Percentiles rank a stretch among this genome's conserved stretches.
Evolutionary conservation across 2,113 vertebrate genomes (phyloP).

Genomic region (Cacatua alba): DNA sequence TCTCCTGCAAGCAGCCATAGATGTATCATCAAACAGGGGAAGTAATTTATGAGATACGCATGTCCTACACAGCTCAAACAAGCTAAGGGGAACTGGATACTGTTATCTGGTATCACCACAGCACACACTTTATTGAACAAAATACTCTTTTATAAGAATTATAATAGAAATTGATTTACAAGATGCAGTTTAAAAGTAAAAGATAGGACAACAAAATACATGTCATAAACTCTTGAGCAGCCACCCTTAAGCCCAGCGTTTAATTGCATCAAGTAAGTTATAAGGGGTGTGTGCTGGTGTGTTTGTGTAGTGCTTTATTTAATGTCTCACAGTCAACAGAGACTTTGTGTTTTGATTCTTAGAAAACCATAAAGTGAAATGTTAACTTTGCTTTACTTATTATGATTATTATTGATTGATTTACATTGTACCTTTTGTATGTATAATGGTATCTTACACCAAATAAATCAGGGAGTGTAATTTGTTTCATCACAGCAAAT

Average conservation of each 20-base stretch:
- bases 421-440: background rate
- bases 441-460: background rate
- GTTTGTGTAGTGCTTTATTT: background rate
- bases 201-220: background rate
- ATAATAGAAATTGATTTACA: slow-evolving; percentile 48
- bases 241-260: background rate
- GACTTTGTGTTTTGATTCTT: background rate
- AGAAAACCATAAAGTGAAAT: slow-evolving; percentile 4
- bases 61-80: background rate
- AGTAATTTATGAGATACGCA: slow-evolving; percentile 26
- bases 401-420: slow-evolving; percentile 32
- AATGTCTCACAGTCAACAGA: background rate
- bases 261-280: background rate
- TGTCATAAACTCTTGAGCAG: background rate
- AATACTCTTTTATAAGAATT: slow-evolving; percentile 28
- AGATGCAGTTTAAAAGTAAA: slow-evolving; percentile 42
- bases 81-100: background rate
- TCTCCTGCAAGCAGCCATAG: slow-evolving; percentile 60
- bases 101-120: background rate
- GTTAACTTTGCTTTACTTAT: slow-evolving; percentile 12
- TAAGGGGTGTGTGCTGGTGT: background rate
- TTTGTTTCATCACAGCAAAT: slow-evolving; percentile 2
- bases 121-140: slow-evolving; percentile 13
- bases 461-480: slow-evolving; percentile 53
- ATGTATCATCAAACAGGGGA: background rate